phyloP scores from a whole-genome alignment of 2,797 vertebrate species.

The Rhodeus uyekii region DNA sequence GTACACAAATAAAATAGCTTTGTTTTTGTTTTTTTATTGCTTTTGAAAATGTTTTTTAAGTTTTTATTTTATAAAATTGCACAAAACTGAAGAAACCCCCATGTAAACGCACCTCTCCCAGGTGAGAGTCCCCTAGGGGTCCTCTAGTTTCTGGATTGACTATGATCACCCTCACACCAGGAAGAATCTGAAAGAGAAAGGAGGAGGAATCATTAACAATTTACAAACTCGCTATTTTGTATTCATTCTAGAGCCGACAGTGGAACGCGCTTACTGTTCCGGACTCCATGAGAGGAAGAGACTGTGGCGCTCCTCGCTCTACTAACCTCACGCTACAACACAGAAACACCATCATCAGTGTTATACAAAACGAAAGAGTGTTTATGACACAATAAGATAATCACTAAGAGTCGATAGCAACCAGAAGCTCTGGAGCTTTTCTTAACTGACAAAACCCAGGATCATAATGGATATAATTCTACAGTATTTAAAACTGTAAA shows the following conservation, averaged over 20 bases:
- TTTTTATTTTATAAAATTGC: neutral
- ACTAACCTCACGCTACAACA: constrained; percentile 89
- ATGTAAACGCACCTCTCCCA: constrained; percentile 86
- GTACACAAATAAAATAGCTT: neutral
- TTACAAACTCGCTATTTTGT: neutral
- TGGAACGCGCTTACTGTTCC: constrained; percentile 84
- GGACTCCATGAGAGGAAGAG: constrained; percentile 94
- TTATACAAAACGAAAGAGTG: neutral
- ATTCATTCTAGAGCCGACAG: neutral
- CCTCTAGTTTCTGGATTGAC: constrained; percentile 97
- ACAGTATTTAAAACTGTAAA: neutral
- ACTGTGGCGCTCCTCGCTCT: constrained; percentile 97
- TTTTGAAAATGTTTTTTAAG: neutral
- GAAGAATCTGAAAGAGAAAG: constrained; percentile 82
- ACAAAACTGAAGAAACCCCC: neutral
- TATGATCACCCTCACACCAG: constrained; percentile 96
- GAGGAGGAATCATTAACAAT: neutral
- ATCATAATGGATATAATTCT: neutral
- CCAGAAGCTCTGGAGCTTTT: neutral
- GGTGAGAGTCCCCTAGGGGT: constrained; percentile 95
- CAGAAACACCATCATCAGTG: constrained; percentile 22
- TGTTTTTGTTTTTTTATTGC: too few relatives aligned
- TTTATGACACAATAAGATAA: neutral
- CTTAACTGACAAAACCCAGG: neutral
- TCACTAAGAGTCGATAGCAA: neutral